Base-by-base conservation (phyloP, 2,113 vertebrate species). In the Lontra canadensis region DNA sequence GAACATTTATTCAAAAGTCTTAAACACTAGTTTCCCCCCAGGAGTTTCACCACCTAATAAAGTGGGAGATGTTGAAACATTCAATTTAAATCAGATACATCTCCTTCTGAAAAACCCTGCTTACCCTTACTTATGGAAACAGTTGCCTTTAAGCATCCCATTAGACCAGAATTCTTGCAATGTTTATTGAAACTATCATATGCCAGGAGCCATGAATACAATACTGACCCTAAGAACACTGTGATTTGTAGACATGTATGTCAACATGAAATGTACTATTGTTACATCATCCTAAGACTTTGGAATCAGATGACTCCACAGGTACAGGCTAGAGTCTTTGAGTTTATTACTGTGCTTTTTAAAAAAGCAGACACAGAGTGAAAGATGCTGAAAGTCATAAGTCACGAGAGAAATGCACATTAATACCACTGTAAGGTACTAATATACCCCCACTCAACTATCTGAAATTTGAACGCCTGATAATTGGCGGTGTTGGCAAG, bases 1-100 rank as follows among this genome's bases (percentile, higher is more conserved):
- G 31, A 81, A 91, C 42, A 81, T 88, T 94, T 96, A 96, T 93
- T 98, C 90, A 93, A 95, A 98, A 96, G 95, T 96, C 82, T 85
- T 84, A 91, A 95, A 88, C 69, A 82, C 63, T 71, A 52, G 93
- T 96, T 90, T 57, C n/a, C 26, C 47, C 47, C 31, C n/a, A 85
- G 78, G 71, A 94, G 39, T 20, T 90, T 96, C 71, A 96, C 29
- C 74, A 47, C 44, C 81, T 94, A 90, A 96, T 85, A 90, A 97
- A 95, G 80, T 93, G 82, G 74, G 67, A 88, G 39, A 90, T 76
- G 80, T 36, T 96, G n/a, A 85, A 97, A 95, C 96, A 88, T 71
- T 84, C 71, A 81, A 92, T 26, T 88, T 85, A 94, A 97, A 95
- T 85, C 88, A 94, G 65, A 95, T 91, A 57, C 7, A 91, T 82